Evolutionary conservation across 2,797 vertebrate genomes (phyloP).

Genomic region (Sciurus vulgaris): DNA sequence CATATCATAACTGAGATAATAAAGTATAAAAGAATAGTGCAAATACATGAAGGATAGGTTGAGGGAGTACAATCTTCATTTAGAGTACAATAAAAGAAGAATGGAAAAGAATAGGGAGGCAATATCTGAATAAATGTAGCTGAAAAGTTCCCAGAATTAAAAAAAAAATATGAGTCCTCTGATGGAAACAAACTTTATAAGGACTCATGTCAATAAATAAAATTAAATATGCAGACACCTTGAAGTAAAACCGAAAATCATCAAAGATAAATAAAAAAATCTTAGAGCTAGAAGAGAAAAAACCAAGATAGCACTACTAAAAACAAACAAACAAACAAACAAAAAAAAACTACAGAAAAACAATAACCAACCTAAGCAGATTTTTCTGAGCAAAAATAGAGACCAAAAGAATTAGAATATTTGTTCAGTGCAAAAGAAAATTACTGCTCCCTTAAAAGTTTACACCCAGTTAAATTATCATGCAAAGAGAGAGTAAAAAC

Average conservation of each 20-base stretch:
- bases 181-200: neutral
- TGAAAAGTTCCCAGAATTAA: neutral
- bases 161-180: neutral
- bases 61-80: neutral
- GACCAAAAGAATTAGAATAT: neutral
- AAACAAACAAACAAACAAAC: too few species aligned
- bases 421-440: neutral
- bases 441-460: neutral
- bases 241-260: constrained; percentile 10
- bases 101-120: neutral
- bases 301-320: neutral
- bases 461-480: neutral
- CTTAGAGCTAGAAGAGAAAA: neutral
- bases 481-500: neutral
- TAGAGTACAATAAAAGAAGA: neutral
- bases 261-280: neutral
- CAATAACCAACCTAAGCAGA: neutral
- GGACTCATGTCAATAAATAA: neutral
- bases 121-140: neutral
- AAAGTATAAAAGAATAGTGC: neutral
- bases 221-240: neutral
- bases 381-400: neutral
- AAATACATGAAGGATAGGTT: neutral
- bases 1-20: neutral
- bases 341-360: neutral